Base-by-base conservation (phyloP, 2,113 vertebrate genomes). In the Lampris megalopsis region DNA sequence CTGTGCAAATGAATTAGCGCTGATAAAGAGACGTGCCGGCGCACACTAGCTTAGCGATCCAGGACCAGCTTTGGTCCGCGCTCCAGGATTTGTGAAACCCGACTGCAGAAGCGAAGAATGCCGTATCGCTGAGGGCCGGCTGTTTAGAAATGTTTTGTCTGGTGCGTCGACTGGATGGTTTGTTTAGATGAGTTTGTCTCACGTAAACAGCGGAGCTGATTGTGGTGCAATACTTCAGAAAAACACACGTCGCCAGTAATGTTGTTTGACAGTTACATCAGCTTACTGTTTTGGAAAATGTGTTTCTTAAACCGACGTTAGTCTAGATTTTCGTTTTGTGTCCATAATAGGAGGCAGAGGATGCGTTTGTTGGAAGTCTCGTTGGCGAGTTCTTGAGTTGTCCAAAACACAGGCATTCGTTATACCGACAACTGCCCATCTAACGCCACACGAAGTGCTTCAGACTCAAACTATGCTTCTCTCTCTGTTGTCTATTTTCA, bases 61-160 rank as follows among this genome's bases (percentile, higher is more conserved):
- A 24, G 24, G 6, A 81, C 82, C 61, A 65, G 84, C 68, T 62
- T 89, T 82, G 77, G 81, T 79, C 71, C 63, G 83, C 89, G 86
- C 52, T 64, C 58, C 52, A 80, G 72, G 76, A 86, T 79, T 86
- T 82, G 77, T 59, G 82, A 61, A 81, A 75, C 68, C 75, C n/a
- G 11, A 48, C 69, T 24, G 71, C 24, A 45, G 79, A 75, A 59
- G 82, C 84, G 71, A 67, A 47, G 79, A 70, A 71, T 70, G 40
- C 82, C 72, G 72, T 78, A 80, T 81, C 87, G 79, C 84, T 87
- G 77, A 77, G 60, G 69, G 73, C 54, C 35, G 54, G 72, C 63
- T 76, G 76, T 63, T 86, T 80, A 60, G 83, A 75, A 80, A 60
- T 87, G 87, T 87, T 91, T 84, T 71, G 85, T 89, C 86, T 89